Conservation (phyloP, 2,797 vertebrate species). For the Xiphorhynchus erythropygius region DNA sequence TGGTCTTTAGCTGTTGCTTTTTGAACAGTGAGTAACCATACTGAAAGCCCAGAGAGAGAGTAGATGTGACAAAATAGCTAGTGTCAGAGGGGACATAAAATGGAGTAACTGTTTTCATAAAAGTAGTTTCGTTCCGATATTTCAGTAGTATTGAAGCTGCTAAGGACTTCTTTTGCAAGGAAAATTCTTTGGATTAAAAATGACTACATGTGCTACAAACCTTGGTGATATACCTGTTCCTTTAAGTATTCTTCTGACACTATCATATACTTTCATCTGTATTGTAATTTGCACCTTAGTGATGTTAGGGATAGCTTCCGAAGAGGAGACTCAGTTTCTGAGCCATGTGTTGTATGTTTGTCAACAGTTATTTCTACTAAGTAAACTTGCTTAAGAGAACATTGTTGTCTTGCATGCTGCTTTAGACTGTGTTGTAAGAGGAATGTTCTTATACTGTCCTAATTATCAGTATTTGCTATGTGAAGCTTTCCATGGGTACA, state of each 20-base stretch:
- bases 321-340: not conserved
- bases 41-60: not conserved
- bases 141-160: not conserved
- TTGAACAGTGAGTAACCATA: not conserved
- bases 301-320: not conserved
- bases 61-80: not conserved
- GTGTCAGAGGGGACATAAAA: not conserved
- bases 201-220: not conserved
- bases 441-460: not conserved
- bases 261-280: not conserved
- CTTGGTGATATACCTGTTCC: not conserved
- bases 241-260: not conserved
- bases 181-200: not conserved
- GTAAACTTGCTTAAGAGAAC: not conserved
- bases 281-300: not conserved
- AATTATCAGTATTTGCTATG: not conserved
- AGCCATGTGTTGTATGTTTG: not conserved
- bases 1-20: not conserved
- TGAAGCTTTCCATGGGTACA: constrained; percentile 21
- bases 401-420: not conserved
- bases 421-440: not conserved
- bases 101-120: not conserved
- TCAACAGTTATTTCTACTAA: not conserved
- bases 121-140: not conserved
- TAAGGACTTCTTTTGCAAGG: not conserved